A percentile compares a stretch with the other conserved stretches of the same genome.
These are phyloP conservation scores for Mesocricetus auratus DNA, from an alignment of 2,113 vertebrate genomes.

Conservation along the genomic window DNA sequence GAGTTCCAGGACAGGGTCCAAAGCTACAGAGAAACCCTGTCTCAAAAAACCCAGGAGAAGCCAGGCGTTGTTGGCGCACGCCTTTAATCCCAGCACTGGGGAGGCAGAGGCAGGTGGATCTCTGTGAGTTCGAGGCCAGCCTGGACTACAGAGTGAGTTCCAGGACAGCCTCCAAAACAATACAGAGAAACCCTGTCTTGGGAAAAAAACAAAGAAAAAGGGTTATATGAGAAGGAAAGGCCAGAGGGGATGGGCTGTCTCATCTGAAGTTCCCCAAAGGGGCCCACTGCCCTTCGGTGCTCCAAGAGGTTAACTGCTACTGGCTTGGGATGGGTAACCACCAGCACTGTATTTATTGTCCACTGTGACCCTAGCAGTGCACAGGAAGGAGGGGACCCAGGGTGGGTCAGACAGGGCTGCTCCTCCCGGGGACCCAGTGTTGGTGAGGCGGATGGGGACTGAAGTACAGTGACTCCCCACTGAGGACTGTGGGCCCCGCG, in stretches of 20 bases:
- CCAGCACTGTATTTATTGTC: fast-evolving
- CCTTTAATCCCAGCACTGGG: no score
- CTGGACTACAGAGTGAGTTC: no score
- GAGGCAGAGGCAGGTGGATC: no score
- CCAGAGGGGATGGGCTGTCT: fast-evolving
- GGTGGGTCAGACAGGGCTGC: fast-evolving
- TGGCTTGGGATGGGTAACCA: fast-evolving
- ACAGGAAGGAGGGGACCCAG: not conserved
- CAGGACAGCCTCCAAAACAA: no score
- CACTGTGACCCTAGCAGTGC: fast-evolving
- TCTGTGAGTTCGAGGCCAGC: no score
- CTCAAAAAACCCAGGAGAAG: no score
- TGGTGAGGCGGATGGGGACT: not conserved
- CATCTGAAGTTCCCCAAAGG: not conserved
- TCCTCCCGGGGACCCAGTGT: not conserved
- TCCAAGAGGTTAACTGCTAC: not conserved
- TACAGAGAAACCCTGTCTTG: no score
- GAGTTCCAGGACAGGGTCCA: no score
- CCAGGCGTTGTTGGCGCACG: no score
- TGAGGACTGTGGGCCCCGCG: fast-evolving
- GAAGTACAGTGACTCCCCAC: not conserved
- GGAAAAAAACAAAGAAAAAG: no score
- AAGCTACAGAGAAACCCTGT: no score
- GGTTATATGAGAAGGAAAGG: fast-evolving
- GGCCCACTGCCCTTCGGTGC: not conserved